Evolutionary conservation across 2,113 vertebrate species (phyloP).

Genomic region (Balaenoptera acutorostrata): DNA sequence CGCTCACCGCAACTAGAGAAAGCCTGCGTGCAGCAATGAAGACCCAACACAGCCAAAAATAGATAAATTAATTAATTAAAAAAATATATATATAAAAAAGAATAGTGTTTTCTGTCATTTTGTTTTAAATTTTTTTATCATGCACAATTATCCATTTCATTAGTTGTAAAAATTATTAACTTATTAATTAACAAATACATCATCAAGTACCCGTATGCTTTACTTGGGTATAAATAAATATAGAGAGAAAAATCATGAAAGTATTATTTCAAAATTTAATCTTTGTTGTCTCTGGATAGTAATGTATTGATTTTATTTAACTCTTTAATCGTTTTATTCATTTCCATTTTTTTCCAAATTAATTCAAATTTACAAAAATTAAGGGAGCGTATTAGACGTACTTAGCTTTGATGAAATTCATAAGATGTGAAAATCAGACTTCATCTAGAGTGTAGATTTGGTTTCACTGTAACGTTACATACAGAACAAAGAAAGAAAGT

Average conservation of each 20-base stretch:
- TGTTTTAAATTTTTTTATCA: not conserved
- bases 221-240: not conserved
- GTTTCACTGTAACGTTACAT: not conserved
- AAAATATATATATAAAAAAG: not conserved
- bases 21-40: rapidly evolving
- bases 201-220: not conserved
- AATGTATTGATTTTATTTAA: not conserved
- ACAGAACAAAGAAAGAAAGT: not conserved
- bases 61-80: too few relatives aligned
- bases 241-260: not conserved
- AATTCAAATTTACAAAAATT: not conserved
- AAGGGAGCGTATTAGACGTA: not conserved
- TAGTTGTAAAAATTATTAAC: not conserved
- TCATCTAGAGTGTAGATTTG: not conserved
- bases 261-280: not conserved
- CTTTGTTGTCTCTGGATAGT: not conserved
- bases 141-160: not conserved
- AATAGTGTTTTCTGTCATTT: not conserved
- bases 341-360: not conserved
- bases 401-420: not conserved
- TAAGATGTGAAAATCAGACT: not conserved
- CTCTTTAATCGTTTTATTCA: not conserved
- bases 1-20: too few relatives aligned
- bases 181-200: not conserved
- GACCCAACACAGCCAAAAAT: too few relatives aligned